Percentiles rank a stretch among this genome's conserved stretches.
Conservation (phyloP, 2,888 invertebrate species). For the Pseudococcus jackbeardsleyi region DNA sequence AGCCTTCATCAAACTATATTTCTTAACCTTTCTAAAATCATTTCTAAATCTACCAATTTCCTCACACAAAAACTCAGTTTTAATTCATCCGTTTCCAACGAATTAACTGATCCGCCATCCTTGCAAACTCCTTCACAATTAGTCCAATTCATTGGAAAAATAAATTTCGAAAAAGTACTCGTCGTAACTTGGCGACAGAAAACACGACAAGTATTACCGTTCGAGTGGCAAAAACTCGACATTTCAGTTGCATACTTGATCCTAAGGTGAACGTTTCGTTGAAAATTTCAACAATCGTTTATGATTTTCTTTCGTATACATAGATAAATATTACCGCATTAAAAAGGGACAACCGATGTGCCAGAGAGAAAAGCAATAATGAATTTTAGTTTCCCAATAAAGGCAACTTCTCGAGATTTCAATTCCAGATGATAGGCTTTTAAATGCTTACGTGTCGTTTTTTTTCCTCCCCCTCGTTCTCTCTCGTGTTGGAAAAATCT, state of each 20-base stretch:
- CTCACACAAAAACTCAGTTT: neutral
- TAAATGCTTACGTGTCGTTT: slow-evolving; percentile 47
- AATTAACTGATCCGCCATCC: neutral
- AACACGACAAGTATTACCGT: neutral
- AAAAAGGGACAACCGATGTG: too few relatives aligned
- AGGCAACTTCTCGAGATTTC: slow-evolving; percentile 28
- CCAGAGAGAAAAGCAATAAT: neutral
- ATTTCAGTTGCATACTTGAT: slow-evolving; percentile 9
- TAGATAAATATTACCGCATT: neutral
- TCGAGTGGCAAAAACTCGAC: neutral
- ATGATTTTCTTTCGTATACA: neutral
- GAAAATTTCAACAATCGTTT: neutral
- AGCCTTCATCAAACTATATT: too few relatives aligned
- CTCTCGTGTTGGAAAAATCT: neutral
- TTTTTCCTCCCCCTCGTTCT: neutral
- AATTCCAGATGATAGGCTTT: slow-evolving; percentile 49
- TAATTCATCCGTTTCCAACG: neutral
- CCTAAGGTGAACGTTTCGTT: neutral
- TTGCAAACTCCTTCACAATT: neutral
- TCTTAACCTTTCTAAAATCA: neutral
- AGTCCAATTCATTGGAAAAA: neutral
- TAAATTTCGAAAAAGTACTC: neutral
- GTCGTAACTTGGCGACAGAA: neutral
- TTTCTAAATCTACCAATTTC: neutral
- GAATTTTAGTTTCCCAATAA: slow-evolving; percentile 6